These are phyloP conservation scores for Sinocyclocheilus anophthalmus DNA, from an alignment of 2,113 vertebrate species.

Conservation along the genomic window DNA sequence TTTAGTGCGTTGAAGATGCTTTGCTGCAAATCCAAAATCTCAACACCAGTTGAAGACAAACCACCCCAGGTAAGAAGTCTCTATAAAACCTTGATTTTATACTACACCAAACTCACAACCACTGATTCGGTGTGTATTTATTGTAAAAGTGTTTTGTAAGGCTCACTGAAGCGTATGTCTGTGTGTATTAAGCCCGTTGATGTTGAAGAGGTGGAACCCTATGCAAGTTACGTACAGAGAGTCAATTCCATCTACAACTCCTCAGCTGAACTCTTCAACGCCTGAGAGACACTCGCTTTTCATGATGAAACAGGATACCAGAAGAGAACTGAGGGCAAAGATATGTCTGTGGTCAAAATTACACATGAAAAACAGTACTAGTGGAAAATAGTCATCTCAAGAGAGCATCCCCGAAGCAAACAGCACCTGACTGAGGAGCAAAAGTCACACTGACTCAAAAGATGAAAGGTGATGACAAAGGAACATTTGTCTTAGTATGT, in stretches of 20 bases:
- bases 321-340: background rate
- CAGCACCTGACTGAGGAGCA: conserved; percentile 16
- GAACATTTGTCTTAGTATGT: conserved; percentile 14
- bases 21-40: conserved; percentile 47
- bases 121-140: background rate
- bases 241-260: conserved; percentile 80
- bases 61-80: conserved; percentile 38
- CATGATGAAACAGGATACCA: conserved; percentile 21
- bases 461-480: conserved; percentile 34
- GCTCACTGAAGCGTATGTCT: background rate
- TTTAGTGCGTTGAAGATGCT: conserved; percentile 6
- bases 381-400: conserved; percentile 39
- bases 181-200: conserved; percentile 58
- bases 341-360: conserved; percentile 38
- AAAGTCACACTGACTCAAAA: conserved; percentile 40
- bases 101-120: background rate
- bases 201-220: conserved; percentile 76
- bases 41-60: conserved; percentile 45
- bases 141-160: background rate
- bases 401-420: conserved; percentile 23
- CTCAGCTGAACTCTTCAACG: conserved; percentile 62
- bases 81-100: background rate
- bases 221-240: conserved; percentile 77
- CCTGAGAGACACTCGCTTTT: conserved; percentile 36
- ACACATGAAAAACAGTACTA: conserved; percentile 22